Evolutionary conservation across 2,797 vertebrate species (phyloP).

Genomic region (Semotilus atromaculatus): DNA sequence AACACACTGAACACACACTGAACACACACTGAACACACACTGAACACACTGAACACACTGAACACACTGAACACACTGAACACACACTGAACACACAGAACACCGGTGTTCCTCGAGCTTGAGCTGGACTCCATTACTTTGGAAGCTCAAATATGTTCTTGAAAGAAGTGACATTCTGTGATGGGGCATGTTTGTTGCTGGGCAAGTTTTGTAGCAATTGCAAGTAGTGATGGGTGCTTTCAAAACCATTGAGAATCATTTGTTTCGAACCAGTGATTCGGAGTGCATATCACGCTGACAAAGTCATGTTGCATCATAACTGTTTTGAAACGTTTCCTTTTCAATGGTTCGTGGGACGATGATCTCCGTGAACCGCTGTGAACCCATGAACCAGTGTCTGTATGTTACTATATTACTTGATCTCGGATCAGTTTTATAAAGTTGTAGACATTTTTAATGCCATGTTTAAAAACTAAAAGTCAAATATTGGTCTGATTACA

Average conservation of each 20-base stretch:
- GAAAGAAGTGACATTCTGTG: background rate
- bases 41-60: conserved; percentile 51
- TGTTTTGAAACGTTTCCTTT: background rate
- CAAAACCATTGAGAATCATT: background rate
- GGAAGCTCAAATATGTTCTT: background rate
- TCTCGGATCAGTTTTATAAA: too few species aligned
- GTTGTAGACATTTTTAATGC: too few species aligned
- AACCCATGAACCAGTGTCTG: too few species aligned
- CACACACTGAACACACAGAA: conserved; percentile 51
- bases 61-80: conserved; percentile 50
- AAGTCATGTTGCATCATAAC: background rate
- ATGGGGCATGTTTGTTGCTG: background rate
- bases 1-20: conserved; percentile 50
- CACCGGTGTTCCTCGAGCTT: conserved; percentile 31
- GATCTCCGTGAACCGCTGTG: background rate
- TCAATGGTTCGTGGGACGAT: background rate
- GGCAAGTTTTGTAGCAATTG: background rate
- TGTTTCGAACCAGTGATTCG: background rate
- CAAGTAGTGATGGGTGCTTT: background rate
- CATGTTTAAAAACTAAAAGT: too few species aligned
- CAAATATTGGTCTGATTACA: too few species aligned
- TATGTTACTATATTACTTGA: too few species aligned
- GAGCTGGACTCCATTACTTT: background rate
- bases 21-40: conserved; percentile 49
- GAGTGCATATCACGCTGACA: background rate